Evolutionary conservation across 2,113 vertebrate genomes (phyloP).

Genomic region (Epinephelus moara): DNA sequence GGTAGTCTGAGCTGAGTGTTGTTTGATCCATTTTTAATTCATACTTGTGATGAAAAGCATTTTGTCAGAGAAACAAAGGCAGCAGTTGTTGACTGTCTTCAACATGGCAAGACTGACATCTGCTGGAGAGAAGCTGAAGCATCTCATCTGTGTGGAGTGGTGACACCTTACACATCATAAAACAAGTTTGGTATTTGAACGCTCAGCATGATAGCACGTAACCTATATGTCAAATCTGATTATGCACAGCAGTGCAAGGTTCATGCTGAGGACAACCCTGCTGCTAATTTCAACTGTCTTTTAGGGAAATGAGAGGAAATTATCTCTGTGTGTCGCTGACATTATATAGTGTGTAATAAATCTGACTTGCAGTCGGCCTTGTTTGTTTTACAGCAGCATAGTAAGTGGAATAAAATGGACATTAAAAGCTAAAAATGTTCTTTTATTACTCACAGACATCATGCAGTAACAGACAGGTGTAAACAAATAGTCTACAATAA

Average conservation of each 20-base stretch:
- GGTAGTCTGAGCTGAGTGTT: not conserved
- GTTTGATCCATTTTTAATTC: slow-evolving; percentile 14
- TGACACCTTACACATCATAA: not conserved
- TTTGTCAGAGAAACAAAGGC: not conserved
- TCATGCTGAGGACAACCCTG: not conserved
- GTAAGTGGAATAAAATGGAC: not conserved
- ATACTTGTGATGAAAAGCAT: not conserved
- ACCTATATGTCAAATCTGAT: not conserved
- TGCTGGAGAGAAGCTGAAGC: slow-evolving; percentile 57
- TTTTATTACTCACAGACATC: slow-evolving; percentile 36
- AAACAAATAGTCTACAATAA: not conserved
- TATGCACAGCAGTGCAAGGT: not conserved
- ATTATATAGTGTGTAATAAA: slow-evolving; percentile 11
- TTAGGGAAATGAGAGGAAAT: slow-evolving; percentile 1
- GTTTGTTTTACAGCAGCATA: slow-evolving; percentile 15
- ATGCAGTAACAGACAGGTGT: not conserved
- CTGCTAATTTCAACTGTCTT: not conserved
- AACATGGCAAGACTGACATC: slow-evolving; percentile 69
- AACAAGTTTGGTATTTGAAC: slow-evolving; percentile 3
- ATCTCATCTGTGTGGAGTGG: not conserved
- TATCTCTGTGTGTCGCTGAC: not conserved
- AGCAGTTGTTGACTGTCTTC: slow-evolving; percentile 1
- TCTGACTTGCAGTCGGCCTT: not conserved
- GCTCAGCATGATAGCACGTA: not conserved
- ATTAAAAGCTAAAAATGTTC: not conserved